Evolutionary conservation across 2,888 invertebrate species (phyloP).

Genomic region (Eupelmus urozonus): DNA sequence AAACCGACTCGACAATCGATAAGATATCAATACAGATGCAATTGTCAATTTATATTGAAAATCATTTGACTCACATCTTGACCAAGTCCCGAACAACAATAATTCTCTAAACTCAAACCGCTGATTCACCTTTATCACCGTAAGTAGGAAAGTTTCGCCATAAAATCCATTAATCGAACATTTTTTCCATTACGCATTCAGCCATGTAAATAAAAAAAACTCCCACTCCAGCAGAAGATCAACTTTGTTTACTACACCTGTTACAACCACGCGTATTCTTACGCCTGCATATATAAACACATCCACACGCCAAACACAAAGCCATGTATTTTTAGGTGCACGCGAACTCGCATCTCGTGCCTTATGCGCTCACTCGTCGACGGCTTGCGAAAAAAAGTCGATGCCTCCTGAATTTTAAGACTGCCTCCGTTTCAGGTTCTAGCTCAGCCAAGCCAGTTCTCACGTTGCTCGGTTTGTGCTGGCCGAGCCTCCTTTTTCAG

Average conservation of each 20-base stretch:
- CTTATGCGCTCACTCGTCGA: not conserved
- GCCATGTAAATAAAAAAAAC: no score
- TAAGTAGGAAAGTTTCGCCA: no score
- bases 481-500: not conserved
- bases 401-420: not conserved
- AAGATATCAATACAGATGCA: no score
- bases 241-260: conserved; percentile 1
- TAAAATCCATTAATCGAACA: not conserved
- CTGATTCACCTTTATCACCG: no score
- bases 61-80: no score
- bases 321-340: conserved; percentile 17
- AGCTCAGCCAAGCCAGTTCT: not conserved
- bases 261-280: no score
- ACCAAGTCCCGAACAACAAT: no score
- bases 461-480: not conserved
- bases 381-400: conserved; percentile 11
- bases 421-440: conserved; percentile 1
- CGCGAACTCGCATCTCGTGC: not conserved
- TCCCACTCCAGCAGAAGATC: not conserved
- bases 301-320: no score
- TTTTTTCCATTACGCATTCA: conserved; percentile 1
- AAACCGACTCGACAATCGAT: no score
- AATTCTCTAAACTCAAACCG: no score
- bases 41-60: no score
- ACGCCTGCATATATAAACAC: not conserved